Conservation (phyloP, 2,888 invertebrate genomes). For the Epistrophe grossulariae region DNA sequence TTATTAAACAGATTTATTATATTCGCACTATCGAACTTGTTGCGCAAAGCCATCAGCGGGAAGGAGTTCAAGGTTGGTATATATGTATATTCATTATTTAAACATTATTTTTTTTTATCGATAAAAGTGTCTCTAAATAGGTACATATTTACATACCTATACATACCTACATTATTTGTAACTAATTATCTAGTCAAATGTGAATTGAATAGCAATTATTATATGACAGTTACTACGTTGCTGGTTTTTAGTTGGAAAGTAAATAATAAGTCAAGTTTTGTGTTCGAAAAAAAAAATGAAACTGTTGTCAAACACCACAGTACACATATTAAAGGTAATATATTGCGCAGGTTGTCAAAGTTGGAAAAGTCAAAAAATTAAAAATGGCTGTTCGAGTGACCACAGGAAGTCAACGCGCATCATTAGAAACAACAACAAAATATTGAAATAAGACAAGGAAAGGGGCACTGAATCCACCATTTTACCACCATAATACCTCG, state of each 20-base stretch:
- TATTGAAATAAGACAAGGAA: too few relatives aligned
- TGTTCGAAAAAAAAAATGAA: not conserved
- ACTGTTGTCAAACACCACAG: not conserved
- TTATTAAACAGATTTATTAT: constrained; percentile 41
- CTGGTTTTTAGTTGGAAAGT: not conserved
- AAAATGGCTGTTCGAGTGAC: too few relatives aligned
- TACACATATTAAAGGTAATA: too few relatives aligned
- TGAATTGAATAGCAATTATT: constrained; percentile 21
- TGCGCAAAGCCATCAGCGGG: constrained; percentile 3
- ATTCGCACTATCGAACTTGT: constrained; percentile 50
- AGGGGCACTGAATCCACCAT: too few relatives aligned
- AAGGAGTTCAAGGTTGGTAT: constrained; percentile 65
- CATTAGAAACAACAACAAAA: too few relatives aligned
- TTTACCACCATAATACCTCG: too few relatives aligned
- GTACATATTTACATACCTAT: not conserved
- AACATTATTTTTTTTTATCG: not conserved
- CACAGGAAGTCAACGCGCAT: too few relatives aligned
- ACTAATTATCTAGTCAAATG: constrained; percentile 29
- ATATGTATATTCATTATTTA: constrained; percentile 40
- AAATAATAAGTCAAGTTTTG: not conserved
- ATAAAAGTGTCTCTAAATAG: not conserved
- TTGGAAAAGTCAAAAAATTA: too few relatives aligned
- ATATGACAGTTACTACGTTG: constrained; percentile 16
- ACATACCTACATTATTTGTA: not conserved
- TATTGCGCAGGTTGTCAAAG: too few relatives aligned